Evolutionary conservation across 2,888 invertebrate genomes (phyloP).

Genomic region (Luffia ferchaultella): DNA sequence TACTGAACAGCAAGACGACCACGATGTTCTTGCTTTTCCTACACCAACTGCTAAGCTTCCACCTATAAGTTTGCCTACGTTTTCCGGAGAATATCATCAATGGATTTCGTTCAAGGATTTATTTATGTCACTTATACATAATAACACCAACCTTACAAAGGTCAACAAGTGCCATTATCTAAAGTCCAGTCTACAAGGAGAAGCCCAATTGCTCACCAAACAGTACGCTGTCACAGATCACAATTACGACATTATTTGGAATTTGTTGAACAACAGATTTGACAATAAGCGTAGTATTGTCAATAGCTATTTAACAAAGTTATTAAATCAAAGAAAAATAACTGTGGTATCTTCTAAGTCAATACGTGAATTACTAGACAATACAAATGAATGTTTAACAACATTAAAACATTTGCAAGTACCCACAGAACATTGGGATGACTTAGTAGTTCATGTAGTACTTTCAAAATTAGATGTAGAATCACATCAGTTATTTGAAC

Average conservation of each 20-base stretch:
- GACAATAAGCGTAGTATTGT: constrained; percentile 15
- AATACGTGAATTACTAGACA: constrained; percentile 12
- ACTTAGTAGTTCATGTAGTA: constrained; percentile 13
- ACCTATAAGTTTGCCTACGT: too few relatives aligned
- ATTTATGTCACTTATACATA: too few relatives aligned
- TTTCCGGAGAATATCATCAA: constrained; percentile 15
- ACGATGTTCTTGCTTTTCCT: too few relatives aligned
- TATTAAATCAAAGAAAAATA: constrained; percentile 14
- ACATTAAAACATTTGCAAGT: constrained; percentile 12
- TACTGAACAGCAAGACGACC: too few relatives aligned
- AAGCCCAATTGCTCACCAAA: constrained; percentile 12
- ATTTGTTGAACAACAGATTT: constrained; percentile 12
- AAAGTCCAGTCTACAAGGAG: constrained; percentile 15
- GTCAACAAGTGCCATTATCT: constrained; percentile 18
- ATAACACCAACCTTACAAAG: too few relatives aligned
- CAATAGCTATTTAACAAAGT: constrained; percentile 13
- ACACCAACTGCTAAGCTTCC: too few relatives aligned
- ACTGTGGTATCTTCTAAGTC: constrained; percentile 10
- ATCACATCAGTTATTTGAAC: constrained; percentile 16
- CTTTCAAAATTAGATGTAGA: constrained; percentile 16
- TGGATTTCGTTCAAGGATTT: too few relatives aligned
- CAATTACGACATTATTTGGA: constrained; percentile 17
- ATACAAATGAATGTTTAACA: constrained; percentile 12
- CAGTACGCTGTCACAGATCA: constrained; percentile 13
- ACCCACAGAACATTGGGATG: constrained; percentile 7